Evolutionary conservation across 2,888 invertebrate species (phyloP), one percentile per base, ranked within the genome.

Genomic region (Argyra leucocephala): DNA sequence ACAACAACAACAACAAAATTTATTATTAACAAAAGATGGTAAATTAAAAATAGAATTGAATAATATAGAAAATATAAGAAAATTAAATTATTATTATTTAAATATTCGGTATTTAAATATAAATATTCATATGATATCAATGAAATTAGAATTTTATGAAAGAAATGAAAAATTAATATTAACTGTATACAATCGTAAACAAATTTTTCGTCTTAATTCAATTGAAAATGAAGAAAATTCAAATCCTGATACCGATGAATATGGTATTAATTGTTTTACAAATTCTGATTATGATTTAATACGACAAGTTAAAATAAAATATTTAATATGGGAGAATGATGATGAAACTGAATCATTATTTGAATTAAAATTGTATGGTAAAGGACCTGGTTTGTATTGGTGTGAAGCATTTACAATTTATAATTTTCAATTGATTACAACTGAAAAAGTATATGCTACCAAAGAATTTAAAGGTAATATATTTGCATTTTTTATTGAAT

Each of bases 341-440:
- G 65, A 69, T 3, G 66, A 70, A 22, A 69, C 71, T 0, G 76
- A 76, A 64, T 70, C 74, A 0, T 80, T 85, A 5, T 86, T 83
- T 68, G 75, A 80, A 65, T 72, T 88, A 2, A 78, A 82, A 69
- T 74, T 84, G 1, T 77, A 83, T 59, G 81, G 78, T 2, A 78
- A 83, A 59, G 80, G 81, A 66, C 82, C 85, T 0, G 86, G 86
- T 1, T 81, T 84, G 69, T 88, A 87, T 73, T 87, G 86, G 86
- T 87, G 88, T 73, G 84, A 85, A 75, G 85, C 83, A 0, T 83
- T 85, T 70, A 73, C 74, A 1, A 80, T 83, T 3, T 71, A 72
- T 65, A 78, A 82, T 67, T 83, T 84, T 71, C 75, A 81, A n/a
- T 72, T 82, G 22, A 73, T 85, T 22, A 71, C 74, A 65, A 83